These are phyloP conservation scores for Drosophila maculinotata DNA, from an alignment of 2,888 invertebrate genomes.

Conservation along the genomic window DNA sequence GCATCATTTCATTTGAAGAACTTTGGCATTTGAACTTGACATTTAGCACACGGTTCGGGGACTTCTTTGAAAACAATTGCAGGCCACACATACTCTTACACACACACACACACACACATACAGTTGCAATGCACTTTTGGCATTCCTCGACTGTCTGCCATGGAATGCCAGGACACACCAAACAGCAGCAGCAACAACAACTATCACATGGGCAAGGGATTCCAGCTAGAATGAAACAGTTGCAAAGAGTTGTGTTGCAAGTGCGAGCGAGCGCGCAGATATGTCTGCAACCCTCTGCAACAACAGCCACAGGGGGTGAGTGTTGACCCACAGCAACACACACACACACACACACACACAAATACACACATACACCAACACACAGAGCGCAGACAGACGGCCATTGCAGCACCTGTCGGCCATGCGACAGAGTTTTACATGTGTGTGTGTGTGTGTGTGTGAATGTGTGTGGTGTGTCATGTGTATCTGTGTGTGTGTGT, in stretches of 20 bases:
- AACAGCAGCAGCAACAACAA: slow-evolving; percentile 47
- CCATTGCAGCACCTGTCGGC: slow-evolving; percentile 81
- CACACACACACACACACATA: slow-evolving; percentile 23
- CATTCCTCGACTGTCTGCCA: slow-evolving; percentile 71
- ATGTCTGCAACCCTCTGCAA: slow-evolving; percentile 55
- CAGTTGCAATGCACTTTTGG: slow-evolving; percentile 70
- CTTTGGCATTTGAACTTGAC: slow-evolving; percentile 82
- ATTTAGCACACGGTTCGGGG: slow-evolving; percentile 78
- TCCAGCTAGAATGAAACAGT: slow-evolving; percentile 68
- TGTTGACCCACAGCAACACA: slow-evolving; percentile 49
- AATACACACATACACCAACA: slow-evolving; percentile 7
- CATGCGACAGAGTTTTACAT: slow-evolving; percentile 53
- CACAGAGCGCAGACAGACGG: slow-evolving; percentile 58
- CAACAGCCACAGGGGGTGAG: slow-evolving; percentile 42
- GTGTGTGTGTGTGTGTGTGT: slow-evolving; percentile 12
- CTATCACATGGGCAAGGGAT: slow-evolving; percentile 37
- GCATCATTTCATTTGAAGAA: slow-evolving; percentile 80
- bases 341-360: slow-evolving; percentile 31
- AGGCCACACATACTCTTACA: slow-evolving; percentile 45
- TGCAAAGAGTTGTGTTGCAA: slow-evolving; percentile 40
- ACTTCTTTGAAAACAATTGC: slow-evolving; percentile 80
- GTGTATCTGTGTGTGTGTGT: slow-evolving; percentile 11
- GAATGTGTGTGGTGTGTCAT: slow-evolving; percentile 9
- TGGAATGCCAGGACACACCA: slow-evolving; percentile 63
- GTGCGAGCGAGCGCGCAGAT: slow-evolving; percentile 37